These are phyloP conservation scores for Pristionchus entomophagus DNA, from an alignment of 2,888 invertebrate species.

Conservation along the genomic window DNA sequence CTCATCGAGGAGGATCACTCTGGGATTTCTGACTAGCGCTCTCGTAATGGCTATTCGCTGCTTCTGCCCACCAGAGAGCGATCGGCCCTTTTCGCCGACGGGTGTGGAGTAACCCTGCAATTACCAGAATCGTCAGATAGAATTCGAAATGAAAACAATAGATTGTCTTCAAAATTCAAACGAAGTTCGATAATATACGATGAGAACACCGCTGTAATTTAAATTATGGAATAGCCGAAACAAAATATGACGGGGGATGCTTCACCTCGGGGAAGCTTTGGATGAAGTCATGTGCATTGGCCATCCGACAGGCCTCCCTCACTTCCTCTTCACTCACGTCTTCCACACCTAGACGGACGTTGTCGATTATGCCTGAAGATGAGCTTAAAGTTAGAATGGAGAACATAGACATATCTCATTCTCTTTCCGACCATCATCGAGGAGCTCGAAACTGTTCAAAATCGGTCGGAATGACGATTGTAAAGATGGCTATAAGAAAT, in stretches of 20 bases:
- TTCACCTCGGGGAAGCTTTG: conserved; percentile 59
- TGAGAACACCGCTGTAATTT: background rate
- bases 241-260: too few relatives aligned
- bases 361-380: background rate
- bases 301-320: conserved; percentile 72
- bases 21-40: conserved; percentile 33
- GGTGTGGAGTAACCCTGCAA: conserved; percentile 21
- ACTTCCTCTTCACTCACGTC: conserved; percentile 67
- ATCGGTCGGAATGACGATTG: too few relatives aligned
- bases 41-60: conserved; percentile 36
- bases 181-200: background rate
- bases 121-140: too few relatives aligned
- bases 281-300: conserved; percentile 77
- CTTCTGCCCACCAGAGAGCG: conserved; percentile 33
- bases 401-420: too few relatives aligned
- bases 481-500: too few relatives aligned
- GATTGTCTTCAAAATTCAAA: background rate
- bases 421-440: too few relatives aligned
- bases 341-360: conserved; percentile 4
- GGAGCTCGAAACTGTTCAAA: too few relatives aligned
- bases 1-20: conserved; percentile 24
- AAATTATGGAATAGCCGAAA: too few relatives aligned
- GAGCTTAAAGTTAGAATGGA: background rate
- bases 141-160: too few relatives aligned
- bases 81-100: conserved; percentile 41